A percentile compares a stretch with the other conserved stretches of the same genome.
Conservation (phyloP, 2,797 vertebrate genomes). For the Pangasius mekongensis region DNA sequence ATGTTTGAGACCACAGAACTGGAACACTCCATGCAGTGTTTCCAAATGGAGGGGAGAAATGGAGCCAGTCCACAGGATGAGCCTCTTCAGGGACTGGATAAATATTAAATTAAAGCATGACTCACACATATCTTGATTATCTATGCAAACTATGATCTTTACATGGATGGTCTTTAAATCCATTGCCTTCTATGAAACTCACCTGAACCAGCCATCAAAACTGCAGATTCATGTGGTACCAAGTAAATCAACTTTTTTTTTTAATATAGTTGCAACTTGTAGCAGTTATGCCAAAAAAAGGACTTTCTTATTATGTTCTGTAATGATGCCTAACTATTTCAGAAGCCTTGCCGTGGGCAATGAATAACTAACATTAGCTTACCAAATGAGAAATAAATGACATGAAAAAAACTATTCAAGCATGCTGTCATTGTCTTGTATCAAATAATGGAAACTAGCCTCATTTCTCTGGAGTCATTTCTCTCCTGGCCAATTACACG, state of each 20-base stretch:
- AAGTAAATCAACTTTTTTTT: conserved; percentile 60
- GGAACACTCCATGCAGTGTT: conserved; percentile 51
- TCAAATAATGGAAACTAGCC: conserved; percentile 49
- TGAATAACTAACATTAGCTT: conserved; percentile 57
- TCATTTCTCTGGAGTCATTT: conserved; percentile 38
- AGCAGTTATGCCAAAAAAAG: background rate
- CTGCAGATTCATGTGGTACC: background rate
- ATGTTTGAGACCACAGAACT: conserved; percentile 50
- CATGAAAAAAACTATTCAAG: conserved; percentile 48
- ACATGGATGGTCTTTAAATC: background rate
- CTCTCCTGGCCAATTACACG: conserved; percentile 28
- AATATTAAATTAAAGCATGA: conserved; percentile 30
- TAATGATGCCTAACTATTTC: conserved; percentile 60
- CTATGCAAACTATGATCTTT: conserved; percentile 14
- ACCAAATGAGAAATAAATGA: conserved; percentile 55
- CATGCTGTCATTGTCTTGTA: conserved; percentile 50
- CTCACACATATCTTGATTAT: conserved; percentile 13
- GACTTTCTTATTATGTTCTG: conserved; percentile 18
- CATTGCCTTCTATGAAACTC: background rate
- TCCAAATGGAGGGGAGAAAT: conserved; percentile 31
- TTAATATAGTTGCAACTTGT: background rate
- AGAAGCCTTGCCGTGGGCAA: conserved; percentile 53
- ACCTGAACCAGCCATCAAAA: background rate
- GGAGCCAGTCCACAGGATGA: conserved; percentile 24
- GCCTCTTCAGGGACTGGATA: background rate